These are phyloP conservation scores for Diprion similis DNA, from an alignment of 1,140 invertebrate species.

Conservation along the genomic window DNA sequence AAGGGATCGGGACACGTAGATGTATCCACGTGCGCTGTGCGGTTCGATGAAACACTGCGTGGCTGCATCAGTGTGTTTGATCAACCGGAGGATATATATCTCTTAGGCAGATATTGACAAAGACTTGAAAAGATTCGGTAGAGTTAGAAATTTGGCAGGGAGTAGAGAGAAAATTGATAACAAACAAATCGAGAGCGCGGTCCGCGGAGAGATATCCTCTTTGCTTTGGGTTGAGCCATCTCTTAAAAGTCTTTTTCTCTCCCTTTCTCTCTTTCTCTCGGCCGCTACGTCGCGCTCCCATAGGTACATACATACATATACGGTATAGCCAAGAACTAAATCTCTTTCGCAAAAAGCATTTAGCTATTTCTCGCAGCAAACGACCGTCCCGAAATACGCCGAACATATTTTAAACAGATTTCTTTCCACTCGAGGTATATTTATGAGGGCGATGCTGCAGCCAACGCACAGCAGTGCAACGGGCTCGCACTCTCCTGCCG, in stretches of 20 bases:
- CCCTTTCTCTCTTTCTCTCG: background rate
- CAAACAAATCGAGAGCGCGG: conserved; percentile 7
- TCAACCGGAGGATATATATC: background rate
- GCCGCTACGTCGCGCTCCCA: too few relatives aligned
- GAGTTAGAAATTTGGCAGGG: too few relatives aligned
- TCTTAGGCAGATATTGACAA: background rate
- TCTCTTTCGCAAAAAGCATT: conserved; percentile 62
- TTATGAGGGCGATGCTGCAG: conserved; percentile 44
- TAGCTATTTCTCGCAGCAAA: conserved; percentile 63
- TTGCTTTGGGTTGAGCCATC: background rate
- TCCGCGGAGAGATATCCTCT: conserved; percentile 1
- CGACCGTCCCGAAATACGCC: conserved; percentile 58
- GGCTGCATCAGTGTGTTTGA: background rate
- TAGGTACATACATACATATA: background rate
- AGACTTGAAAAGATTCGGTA: background rate
- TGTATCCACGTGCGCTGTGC: background rate
- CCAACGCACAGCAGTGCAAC: conserved; percentile 32
- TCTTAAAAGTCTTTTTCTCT: background rate
- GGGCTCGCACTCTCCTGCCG: conserved; percentile 18
- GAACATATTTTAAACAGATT: conserved; percentile 63
- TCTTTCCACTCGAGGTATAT: conserved; percentile 53
- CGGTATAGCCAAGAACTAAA: conserved; percentile 54
- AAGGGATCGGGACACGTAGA: background rate
- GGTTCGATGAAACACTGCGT: background rate
- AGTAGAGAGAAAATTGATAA: background rate